Evolutionary conservation across 2,113 vertebrate genomes (phyloP).

Genomic region (Ammodytes dubius): DNA sequence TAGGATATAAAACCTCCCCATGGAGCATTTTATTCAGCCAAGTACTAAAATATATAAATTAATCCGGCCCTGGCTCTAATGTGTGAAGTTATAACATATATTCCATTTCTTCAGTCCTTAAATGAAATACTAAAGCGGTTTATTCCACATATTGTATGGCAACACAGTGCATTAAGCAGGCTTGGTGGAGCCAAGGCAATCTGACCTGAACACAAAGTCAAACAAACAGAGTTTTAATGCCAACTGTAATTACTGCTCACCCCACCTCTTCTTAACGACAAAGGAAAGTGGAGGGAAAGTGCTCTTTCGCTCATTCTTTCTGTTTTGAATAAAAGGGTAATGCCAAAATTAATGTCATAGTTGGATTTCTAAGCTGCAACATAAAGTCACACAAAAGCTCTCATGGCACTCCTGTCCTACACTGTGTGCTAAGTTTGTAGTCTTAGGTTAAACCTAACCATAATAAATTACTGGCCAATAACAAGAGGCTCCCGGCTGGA

Average conservation of each 20-base stretch:
- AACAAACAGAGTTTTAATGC: slow-evolving; percentile 75
- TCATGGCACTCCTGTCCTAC: slow-evolving; percentile 55
- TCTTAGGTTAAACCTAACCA: slow-evolving; percentile 57
- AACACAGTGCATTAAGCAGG: slow-evolving; percentile 20
- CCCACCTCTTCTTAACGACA: slow-evolving; percentile 60
- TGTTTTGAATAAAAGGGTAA: slow-evolving; percentile 67
- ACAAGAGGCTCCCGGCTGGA: slow-evolving; percentile 65
- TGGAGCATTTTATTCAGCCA: slow-evolving; percentile 54
- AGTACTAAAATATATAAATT: slow-evolving; percentile 57
- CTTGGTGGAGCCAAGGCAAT: slow-evolving; percentile 66
- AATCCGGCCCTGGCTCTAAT: slow-evolving; percentile 52
- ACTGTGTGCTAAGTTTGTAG: slow-evolving; percentile 45
- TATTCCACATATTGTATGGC: slow-evolving; percentile 41
- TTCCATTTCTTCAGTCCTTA: slow-evolving; percentile 65
- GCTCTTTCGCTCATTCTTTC: slow-evolving; percentile 54
- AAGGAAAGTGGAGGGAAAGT: slow-evolving; percentile 65
- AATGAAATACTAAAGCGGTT: slow-evolving; percentile 69
- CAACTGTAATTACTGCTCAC: slow-evolving; percentile 65
- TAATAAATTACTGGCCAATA: slow-evolving; percentile 69
- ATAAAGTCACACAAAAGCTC: slow-evolving; percentile 69
- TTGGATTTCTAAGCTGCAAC: slow-evolving; percentile 62
- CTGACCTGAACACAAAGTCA: slow-evolving; percentile 72
- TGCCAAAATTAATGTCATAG: slow-evolving; percentile 73
- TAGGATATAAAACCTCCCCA: slow-evolving; percentile 67
- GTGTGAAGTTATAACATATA: slow-evolving; percentile 47